Base-by-base conservation (phyloP, 2,888 invertebrate species). In the Aphidius colemani region DNA sequence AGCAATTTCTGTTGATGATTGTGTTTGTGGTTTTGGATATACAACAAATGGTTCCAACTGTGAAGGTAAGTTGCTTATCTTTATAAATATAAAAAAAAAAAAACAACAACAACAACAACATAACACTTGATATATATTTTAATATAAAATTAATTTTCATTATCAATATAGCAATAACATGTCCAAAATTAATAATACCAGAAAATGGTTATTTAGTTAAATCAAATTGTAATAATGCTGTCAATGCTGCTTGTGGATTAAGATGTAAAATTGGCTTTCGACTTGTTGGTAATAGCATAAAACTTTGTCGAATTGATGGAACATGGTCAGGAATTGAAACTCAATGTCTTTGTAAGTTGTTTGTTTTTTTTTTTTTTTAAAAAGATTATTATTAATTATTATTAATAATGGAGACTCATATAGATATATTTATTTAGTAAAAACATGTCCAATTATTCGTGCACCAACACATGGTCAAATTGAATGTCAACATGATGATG, bases 221-320 rank as follows among this genome's bases (percentile, higher is more conserved):
- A 70, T 77, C 75, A 2, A 84, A 84, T 41, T 90, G 90, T 75
- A 85, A 84, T 64, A 88, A 87, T 71, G 88, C 88, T 7, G 83
- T 89, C 57, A 88, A 90, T 75, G 88, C 89, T n/a, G 90, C 89
- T 0, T 90, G 90, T 77, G 90, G 90, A 0, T 83, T 89, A 7
- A 83, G 88, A 51, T 91, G 90, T 74, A 85, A 86, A 71, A 86
- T 88, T 40, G 90, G 90, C 1, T 90, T 87, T 76, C 80, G 84
- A 76, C 72, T 84, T 74, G 72, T 76, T 69, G 76, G 88, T 78
- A 78, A 78, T 69, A 87, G 86, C 70, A 86, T 90, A 53, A 81
- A 89, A 63, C 82, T 90, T 8, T 90, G 91, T 73, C 85, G 86
- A 67, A 85, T 85, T 64, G 85, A 88, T 75, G 89, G 88, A 0